Percentiles rank a stretch among this genome's conserved stretches.
Conservation (phyloP, 2,888 invertebrate genomes). For the Myathropa florea region DNA sequence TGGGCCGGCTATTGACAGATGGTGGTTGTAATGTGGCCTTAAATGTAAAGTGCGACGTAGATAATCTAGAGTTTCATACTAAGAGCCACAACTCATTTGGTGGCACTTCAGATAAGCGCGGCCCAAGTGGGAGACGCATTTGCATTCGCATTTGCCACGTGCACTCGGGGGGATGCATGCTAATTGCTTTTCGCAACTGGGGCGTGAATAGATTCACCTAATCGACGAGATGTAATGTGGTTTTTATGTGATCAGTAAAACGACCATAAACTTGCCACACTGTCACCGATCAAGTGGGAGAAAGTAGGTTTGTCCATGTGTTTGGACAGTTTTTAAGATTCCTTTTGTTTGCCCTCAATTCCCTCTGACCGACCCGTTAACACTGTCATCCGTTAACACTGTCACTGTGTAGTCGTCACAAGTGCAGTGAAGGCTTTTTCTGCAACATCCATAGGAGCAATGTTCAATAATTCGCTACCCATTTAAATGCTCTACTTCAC, state of each 20-base stretch:
- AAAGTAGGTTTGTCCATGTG: too few species aligned
- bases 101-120: constrained; percentile 53
- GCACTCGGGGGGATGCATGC: neutral
- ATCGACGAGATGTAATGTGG: neutral
- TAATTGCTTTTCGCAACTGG: neutral
- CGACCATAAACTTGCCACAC: neutral
- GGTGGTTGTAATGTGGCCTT: constrained; percentile 12
- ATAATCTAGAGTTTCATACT: constrained; percentile 23
- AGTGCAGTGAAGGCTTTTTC: too few species aligned
- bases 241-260: neutral
- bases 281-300: neutral
- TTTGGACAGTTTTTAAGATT: too few species aligned
- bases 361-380: too few species aligned
- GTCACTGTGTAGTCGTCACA: too few species aligned
- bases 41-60: constrained; percentile 20
- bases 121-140: constrained; percentile 18
- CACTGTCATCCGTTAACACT: too few species aligned
- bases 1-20: constrained; percentile 45
- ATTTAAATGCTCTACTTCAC: too few species aligned
- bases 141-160: constrained; percentile 13
- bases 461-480: too few species aligned
- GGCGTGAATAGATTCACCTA: neutral
- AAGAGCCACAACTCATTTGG: constrained; percentile 37
- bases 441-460: too few species aligned
- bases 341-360: too few species aligned